Conservation (phyloP, 2,113 vertebrate species). For the Ariopsis seemanni region DNA sequence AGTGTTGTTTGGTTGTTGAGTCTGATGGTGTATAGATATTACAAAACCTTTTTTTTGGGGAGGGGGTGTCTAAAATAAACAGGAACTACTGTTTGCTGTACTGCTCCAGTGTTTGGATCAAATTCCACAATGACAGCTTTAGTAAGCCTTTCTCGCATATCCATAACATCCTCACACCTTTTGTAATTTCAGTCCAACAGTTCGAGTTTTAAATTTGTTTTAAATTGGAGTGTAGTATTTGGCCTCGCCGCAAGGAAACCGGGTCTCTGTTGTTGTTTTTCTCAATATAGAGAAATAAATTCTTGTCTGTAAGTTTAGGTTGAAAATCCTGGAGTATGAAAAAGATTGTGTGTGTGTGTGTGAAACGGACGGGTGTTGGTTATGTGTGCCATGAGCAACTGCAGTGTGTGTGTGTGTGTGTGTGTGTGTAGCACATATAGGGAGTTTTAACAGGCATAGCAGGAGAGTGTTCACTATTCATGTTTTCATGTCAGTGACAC, state of each 20-base stretch:
- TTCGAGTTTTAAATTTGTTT: background rate
- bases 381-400: constrained; percentile 18
- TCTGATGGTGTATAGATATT: too few relatives aligned
- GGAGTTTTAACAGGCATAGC: constrained; percentile 9
- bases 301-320: background rate
- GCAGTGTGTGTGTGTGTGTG: constrained; percentile 20
- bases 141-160: background rate
- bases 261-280: background rate
- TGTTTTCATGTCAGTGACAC: constrained; percentile 33
- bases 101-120: background rate
- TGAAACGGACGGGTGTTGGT: background rate
- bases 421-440: constrained; percentile 6
- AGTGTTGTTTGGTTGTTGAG: too few relatives aligned
- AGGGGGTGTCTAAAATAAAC: too few relatives aligned
- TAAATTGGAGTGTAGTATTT: background rate
- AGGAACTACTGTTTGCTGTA: background rate
- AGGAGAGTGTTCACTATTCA: constrained; percentile 31
- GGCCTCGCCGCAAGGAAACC: background rate
- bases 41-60: too few relatives aligned
- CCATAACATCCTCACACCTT: background rate
- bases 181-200: background rate
- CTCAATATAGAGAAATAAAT: background rate
- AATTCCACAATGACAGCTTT: background rate
- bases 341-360: background rate
- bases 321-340: background rate